These are phyloP conservation scores for Drosophila quadrilineata DNA, from an alignment of 1,140 invertebrate genomes.

Conservation along the genomic window DNA sequence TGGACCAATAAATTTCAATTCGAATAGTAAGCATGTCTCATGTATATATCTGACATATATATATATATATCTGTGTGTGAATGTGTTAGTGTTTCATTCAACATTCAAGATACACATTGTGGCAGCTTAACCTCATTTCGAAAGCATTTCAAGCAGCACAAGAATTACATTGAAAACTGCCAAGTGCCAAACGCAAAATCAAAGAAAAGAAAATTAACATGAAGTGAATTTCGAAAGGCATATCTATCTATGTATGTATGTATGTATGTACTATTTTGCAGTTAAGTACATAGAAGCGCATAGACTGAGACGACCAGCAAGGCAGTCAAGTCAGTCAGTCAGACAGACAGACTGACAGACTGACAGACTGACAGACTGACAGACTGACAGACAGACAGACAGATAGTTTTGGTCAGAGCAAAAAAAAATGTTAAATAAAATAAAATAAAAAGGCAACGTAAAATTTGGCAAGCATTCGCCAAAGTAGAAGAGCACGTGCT, in stretches of 20 bases:
- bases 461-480: conserved; percentile 67
- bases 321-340: no score
- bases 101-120: no score
- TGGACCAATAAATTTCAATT: background rate
- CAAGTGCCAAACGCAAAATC: conserved; percentile 64
- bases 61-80: conserved; percentile 12
- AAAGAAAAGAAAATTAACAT: conserved; percentile 77
- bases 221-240: conserved; percentile 66
- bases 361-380: background rate
- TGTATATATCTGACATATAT: conserved; percentile 34
- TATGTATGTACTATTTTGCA: no score
- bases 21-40: conserved; percentile 7
- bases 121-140: conserved; percentile 67
- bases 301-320: conserved; percentile 1
- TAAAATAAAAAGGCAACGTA: conserved; percentile 52
- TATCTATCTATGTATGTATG: no score
- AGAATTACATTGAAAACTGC: conserved; percentile 67
- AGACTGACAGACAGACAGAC: background rate
- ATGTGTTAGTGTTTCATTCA: conserved; percentile 40
- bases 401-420: background rate
- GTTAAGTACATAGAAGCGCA: conserved; percentile 35
- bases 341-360: conserved; percentile 1
- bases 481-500: conserved; percentile 58
- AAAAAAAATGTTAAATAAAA: no score
- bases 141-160: conserved; percentile 43